A percentile compares a stretch with the other conserved stretches of the same genome.
Conservation (phyloP, 30 jellyfish, hydroid and myxozoan species). For the Chironex yamaguchii region DNA sequence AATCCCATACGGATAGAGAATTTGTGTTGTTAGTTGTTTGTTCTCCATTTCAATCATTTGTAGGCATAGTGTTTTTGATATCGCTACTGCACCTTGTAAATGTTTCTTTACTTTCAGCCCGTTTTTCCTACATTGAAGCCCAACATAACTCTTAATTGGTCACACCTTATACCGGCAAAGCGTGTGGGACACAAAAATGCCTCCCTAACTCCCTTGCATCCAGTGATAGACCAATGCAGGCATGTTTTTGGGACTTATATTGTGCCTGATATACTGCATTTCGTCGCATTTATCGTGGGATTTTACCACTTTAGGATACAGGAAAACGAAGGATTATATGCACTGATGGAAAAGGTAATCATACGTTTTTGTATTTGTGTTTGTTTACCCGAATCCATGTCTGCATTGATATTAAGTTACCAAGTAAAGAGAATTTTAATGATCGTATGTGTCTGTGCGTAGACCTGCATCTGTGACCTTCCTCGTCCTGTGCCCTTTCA, state of each 20-base stretch:
- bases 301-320: constrained; percentile 87
- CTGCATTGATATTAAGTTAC: too few relatives aligned
- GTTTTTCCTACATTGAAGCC: constrained; percentile 56
- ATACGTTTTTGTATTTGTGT: not conserved
- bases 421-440: too few relatives aligned
- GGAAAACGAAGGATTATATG: constrained; percentile 93
- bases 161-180: constrained; percentile 68
- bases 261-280: constrained; percentile 84
- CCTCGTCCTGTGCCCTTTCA: too few relatives aligned
- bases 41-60: too few relatives aligned
- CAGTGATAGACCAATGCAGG: constrained; percentile 77
- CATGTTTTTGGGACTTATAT: constrained; percentile 91
- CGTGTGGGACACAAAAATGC: not conserved
- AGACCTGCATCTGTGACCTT: too few relatives aligned
- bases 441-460: too few relatives aligned
- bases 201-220: not conserved
- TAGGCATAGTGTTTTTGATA: too few relatives aligned
- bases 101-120: not conserved
- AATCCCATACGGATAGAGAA: too few relatives aligned
- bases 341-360: constrained; percentile 97
- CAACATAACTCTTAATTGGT: constrained; percentile 57
- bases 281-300: constrained; percentile 90
- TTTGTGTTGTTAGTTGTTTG: too few relatives aligned
- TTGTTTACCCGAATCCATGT: too few relatives aligned
- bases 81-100: too few relatives aligned